phyloP scores from a whole-genome alignment of 2,888 invertebrate genomes.

The Eupithecia subfuscata region DNA sequence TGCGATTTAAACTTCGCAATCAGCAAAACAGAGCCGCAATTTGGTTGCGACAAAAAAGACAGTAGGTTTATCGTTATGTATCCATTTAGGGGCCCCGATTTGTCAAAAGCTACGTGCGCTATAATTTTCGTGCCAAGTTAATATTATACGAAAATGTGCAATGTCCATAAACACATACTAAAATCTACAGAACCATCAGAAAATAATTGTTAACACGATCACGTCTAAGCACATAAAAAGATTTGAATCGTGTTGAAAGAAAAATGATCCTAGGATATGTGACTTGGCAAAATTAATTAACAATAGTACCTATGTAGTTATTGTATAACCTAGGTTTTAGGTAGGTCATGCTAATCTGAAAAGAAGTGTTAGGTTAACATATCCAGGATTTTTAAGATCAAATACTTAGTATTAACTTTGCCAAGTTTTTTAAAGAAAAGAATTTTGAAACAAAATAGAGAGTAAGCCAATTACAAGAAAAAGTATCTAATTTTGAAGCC shows the following conservation, averaged over 20 bases:
- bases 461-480: constrained; percentile 76
- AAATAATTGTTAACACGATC: constrained; percentile 75
- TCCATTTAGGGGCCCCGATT: neutral
- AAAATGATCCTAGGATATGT: constrained; percentile 45
- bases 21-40: neutral
- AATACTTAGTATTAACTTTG: constrained; percentile 49
- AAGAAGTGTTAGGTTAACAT: neutral
- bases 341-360: neutral
- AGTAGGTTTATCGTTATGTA: neutral
- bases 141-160: constrained; percentile 58
- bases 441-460: constrained; percentile 70
- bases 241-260: constrained; percentile 47
- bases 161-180: constrained; percentile 70
- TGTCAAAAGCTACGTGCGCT: neutral
- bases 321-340: neutral
- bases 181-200: constrained; percentile 74
- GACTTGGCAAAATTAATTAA: constrained; percentile 58
- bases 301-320: neutral
- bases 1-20: neutral
- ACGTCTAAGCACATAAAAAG: constrained; percentile 74
- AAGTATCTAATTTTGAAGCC: constrained; percentile 67
- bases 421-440: constrained; percentile 52
- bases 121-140: constrained; percentile 38
- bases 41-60: neutral
- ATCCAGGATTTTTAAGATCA: neutral